Evolutionary conservation across 2,888 invertebrate species (phyloP).

Genomic region (Ichneumoninae sp.): DNA sequence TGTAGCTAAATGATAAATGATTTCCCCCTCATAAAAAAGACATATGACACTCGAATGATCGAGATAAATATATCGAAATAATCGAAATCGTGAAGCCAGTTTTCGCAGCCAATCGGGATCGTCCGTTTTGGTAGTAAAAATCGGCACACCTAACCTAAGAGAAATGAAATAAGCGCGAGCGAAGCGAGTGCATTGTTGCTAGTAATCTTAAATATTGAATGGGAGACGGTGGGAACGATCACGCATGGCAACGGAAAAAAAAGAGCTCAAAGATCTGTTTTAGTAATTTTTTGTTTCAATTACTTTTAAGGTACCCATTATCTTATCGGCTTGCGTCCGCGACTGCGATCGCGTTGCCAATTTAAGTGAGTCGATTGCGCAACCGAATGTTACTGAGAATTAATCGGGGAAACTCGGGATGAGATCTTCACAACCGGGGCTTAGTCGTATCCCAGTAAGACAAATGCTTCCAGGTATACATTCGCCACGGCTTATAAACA

Average conservation of each 20-base stretch:
- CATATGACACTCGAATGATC: too few relatives aligned
- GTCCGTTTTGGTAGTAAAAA: too few relatives aligned
- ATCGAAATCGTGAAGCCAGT: too few relatives aligned
- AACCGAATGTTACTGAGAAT: background rate
- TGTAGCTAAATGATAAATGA: slow-evolving; percentile 58
- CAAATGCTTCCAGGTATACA: slow-evolving; percentile 42
- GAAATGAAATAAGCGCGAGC: too few relatives aligned
- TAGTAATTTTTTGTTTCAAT: slow-evolving; percentile 19
- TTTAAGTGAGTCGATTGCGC: slow-evolving; percentile 9
- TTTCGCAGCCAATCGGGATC: too few relatives aligned
- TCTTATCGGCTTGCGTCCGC: background rate
- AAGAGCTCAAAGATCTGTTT: slow-evolving; percentile 9
- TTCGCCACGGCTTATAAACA: slow-evolving; percentile 36
- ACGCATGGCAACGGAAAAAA: slow-evolving; percentile 10
- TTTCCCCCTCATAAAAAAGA: background rate
- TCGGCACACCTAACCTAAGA: too few relatives aligned
- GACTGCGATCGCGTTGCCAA: slow-evolving; percentile 12
- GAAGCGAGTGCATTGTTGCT: too few relatives aligned
- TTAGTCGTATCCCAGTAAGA: slow-evolving; percentile 6
- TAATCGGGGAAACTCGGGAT: background rate
- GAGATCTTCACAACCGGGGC: background rate
- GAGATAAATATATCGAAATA: too few relatives aligned
- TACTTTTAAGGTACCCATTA: slow-evolving; percentile 32
- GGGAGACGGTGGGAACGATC: background rate
- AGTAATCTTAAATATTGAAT: slow-evolving; percentile 3